Base-by-base conservation (phyloP, 2,797 vertebrate genomes). In the Coranthus polyacanthus region DNA sequence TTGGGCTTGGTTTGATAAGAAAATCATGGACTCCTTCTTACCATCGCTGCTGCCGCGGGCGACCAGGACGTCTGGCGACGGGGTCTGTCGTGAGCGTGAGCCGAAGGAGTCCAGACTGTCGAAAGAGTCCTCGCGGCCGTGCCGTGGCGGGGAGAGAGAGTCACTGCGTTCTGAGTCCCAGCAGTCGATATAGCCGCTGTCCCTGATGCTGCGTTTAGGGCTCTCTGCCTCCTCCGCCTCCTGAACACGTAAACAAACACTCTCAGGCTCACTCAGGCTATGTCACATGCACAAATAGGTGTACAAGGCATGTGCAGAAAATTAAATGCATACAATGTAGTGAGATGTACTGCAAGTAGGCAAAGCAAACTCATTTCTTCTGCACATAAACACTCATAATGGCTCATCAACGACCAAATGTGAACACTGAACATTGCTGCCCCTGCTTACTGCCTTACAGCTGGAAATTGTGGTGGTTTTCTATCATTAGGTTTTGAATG, bases 31-130 rank as follows among this genome's bases (percentile, higher is more conserved):
- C 0, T 1, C 0, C 26, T 21, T 47, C 94, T 82, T 87, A 98
- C 98, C 98, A 95, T 99, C 98, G 0, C 98, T 99, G 32, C 95
- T 98, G 91, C 95, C 95, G 72, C 95, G 96, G 86, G 95, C 79
- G 74, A 97, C 94, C 88, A 95, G 94, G 87, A 98, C 96, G 90
- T 99, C 97, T 67, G 97, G 98, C 15, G 97, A 99, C 1, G 98
- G 97, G 2, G 97, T 99, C 87, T 97, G 97, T 87, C 91, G 95
- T 1, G 97, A 99, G 79, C 96, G 96, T 24, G 97, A 99, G 74
- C 98, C 96, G 68, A 99, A 96, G 62, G 98, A 99, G 92, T 99
- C 98, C 94, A 99, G 95, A 44, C 97, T 99, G 95, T 99, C 98
- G 72, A 99, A 98, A 60, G 98, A 99, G 88, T 99, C 96, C 94